A percentile compares a stretch with the other conserved stretches of the same genome.
These are phyloP conservation scores for Morinoia aosen DNA, from an alignment of 2,888 invertebrate species.

Conservation along the genomic window DNA sequence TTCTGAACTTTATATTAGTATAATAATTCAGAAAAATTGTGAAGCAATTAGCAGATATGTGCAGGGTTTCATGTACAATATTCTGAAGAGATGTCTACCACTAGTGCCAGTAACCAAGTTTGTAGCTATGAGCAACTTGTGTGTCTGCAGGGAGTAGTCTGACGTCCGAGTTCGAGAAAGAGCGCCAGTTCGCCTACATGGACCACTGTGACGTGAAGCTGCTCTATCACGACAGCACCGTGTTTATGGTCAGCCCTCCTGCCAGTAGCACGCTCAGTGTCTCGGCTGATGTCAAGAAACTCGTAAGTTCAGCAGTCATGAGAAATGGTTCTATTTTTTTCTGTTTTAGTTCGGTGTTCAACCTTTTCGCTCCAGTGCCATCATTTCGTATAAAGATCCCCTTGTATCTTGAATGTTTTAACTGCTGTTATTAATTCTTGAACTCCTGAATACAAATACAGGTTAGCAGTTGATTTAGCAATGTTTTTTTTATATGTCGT, in stretches of 20 bases:
- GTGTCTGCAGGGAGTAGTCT: not conserved
- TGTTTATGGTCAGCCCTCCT: constrained; percentile 35
- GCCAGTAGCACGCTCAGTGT: constrained; percentile 8
- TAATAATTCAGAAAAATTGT: no score
- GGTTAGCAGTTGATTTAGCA: not conserved
- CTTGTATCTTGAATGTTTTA: not conserved
- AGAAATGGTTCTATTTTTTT: no score
- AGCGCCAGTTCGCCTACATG: constrained; percentile 53
- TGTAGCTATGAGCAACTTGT: not conserved
- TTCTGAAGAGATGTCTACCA: not conserved
- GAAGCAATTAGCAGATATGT: no score
- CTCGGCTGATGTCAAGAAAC: constrained; percentile 18
- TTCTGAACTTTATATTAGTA: no score
- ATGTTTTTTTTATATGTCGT: not conserved
- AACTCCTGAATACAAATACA: not conserved
- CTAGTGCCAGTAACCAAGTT: not conserved
- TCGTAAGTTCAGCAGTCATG: not conserved
- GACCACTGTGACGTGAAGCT: constrained; percentile 56
- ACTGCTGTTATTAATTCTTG: not conserved
- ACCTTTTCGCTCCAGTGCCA: no score
- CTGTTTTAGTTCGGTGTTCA: no score
- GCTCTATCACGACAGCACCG: constrained; percentile 35
- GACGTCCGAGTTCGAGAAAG: constrained; percentile 30
- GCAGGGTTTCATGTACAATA: no score
- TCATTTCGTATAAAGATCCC: no score